Evolutionary conservation across 2,113 vertebrate species (phyloP), one percentile per base, ranked within the genome.

Genomic region (Erinaceus europaeus): DNA sequence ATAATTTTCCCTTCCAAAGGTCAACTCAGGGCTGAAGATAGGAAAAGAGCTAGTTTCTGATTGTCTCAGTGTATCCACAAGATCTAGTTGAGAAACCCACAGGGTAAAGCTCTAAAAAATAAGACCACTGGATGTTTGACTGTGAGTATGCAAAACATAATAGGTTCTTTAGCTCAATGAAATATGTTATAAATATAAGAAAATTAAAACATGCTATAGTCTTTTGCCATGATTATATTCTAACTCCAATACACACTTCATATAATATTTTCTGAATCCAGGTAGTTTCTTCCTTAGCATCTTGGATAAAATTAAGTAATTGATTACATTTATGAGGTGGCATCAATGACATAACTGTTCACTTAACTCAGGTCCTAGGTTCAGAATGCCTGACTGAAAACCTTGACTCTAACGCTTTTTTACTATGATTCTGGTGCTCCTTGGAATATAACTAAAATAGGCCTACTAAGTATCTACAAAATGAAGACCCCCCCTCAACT

Each of bases 21-120:
- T 93, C 84, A 85, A 27, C 74, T 91, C 77, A 89, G 90, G 74
- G 86, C 90, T 96, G 92, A 93, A 34, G 71, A 92, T 89, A 84
- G 91, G 92, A 79, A 94, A 68, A 87, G 50, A 84, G 34, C 50
- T 82, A 46, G 81, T 64, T 86, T 53, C 78, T 42, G 81, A 86
- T 3, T 74, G 61, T 89, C 32, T 81, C n/a, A 40, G 74, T 86
- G 32, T 89, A 74, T 25, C n/a, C 59, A 62, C 0, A 65, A 12
- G 71, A 50, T 53, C 87, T 52, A 91, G n/a, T 86, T 92, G 34
- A 92, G 75, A 94, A 91, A 83, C 68, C 48, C 42, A 81, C 2
- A 17, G 12, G 4, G n/a, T 34, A 78, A 85, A 92, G 38, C 36
- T 25, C 52, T 74, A 64, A 91, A 92, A 86, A 88, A 72, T 2